A percentile compares a stretch with the other conserved stretches of the same genome.
phyloP scores from a whole-genome alignment of 2,797 vertebrate genomes.

The Notamacropus eugenii region DNA sequence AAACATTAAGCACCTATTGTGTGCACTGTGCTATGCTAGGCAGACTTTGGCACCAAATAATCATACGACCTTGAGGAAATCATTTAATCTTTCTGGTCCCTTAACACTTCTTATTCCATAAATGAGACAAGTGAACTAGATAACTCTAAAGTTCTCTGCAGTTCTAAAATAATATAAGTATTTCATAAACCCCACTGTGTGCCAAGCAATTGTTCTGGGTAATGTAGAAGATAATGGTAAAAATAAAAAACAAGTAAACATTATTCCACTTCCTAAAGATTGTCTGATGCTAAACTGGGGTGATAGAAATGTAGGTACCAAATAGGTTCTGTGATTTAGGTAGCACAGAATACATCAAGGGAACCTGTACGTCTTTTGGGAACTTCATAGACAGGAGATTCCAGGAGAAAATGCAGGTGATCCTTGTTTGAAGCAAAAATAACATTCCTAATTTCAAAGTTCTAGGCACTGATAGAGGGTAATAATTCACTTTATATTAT shows the following conservation, averaged over 20 bases:
- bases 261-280: neutral
- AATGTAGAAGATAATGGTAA: neutral
- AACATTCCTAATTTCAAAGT: neutral
- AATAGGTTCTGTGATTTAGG: neutral
- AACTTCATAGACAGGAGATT: neutral
- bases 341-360: neutral
- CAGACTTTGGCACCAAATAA: neutral
- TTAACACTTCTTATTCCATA: constrained; percentile 17
- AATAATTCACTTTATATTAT: neutral
- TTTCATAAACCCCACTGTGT: neutral
- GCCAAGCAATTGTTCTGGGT: neutral
- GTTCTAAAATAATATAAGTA: neutral
- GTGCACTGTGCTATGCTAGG: neutral
- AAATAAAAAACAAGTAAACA: neutral
- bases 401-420: neutral
- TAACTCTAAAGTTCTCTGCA: neutral
- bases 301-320: neutral
- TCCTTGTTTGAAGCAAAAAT: neutral
- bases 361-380: neutral
- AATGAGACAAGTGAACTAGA: neutral
- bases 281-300: neutral
- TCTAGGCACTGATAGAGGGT: neutral
- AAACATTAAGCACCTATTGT: neutral
- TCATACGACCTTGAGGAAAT: neutral
- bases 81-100: neutral